Conservation (phyloP, 37 sponge, comb jelly and placozoan genomes). For the Axinella damicornis region DNA sequence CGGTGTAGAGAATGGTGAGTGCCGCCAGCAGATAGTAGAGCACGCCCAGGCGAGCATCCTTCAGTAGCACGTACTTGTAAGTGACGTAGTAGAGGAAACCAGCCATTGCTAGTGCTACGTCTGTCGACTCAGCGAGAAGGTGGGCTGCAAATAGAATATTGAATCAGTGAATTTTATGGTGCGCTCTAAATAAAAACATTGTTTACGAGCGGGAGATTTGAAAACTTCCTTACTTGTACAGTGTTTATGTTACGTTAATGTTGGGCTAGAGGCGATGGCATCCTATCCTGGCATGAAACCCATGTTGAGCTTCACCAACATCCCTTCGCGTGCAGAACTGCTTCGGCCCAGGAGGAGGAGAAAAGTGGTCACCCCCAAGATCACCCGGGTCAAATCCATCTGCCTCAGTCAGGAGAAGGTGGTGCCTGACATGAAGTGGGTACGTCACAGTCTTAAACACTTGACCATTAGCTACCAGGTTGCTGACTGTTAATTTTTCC, state of each 20-base stretch:
- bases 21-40: constrained; percentile 70
- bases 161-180: neutral
- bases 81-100: constrained; percentile 73
- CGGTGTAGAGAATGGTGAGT: constrained; percentile 70
- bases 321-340: constrained; percentile 8
- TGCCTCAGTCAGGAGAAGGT: too few relatives aligned
- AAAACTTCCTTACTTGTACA: neutral
- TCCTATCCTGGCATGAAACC: constrained; percentile 37
- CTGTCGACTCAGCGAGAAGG: too few relatives aligned
- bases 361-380: constrained; percentile 33
- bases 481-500: too few relatives aligned
- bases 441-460: too few relatives aligned
- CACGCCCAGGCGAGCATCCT: constrained; percentile 79
- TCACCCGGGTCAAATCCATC: constrained; percentile 25
- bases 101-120: neutral
- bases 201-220: constrained; percentile 12
- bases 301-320: constrained; percentile 36
- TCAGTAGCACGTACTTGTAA: constrained; percentile 80
- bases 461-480: too few relatives aligned
- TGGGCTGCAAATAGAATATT: too few relatives aligned
- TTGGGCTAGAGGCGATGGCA: neutral
- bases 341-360: constrained; percentile 15
- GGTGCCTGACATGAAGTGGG: too few relatives aligned
- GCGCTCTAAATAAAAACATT: constrained; percentile 23
- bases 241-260: neutral